Percentiles rank a stretch among this genome's conserved stretches.
Evolutionary conservation across 2,888 invertebrate species (phyloP).

Genomic region (Helobdella robusta): DNA sequence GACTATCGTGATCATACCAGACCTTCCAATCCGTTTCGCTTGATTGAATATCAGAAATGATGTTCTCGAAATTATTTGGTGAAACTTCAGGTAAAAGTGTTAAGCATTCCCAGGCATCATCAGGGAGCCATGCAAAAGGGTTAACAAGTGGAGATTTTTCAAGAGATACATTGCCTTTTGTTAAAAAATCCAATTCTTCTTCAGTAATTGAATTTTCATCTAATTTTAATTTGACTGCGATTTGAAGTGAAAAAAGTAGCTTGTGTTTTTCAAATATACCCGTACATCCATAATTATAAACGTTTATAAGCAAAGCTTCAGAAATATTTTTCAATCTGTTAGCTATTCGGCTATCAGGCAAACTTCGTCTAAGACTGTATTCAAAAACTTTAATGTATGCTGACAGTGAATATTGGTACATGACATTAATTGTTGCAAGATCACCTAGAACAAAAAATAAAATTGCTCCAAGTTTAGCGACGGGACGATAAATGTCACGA

Average conservation of each 20-base stretch:
- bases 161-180: constrained; percentile 66
- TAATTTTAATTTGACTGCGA: constrained; percentile 73
- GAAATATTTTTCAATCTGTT: constrained; percentile 72
- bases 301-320: constrained; percentile 71
- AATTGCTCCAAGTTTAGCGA: constrained; percentile 75
- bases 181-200: constrained; percentile 74
- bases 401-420: constrained; percentile 83
- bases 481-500: constrained; percentile 74
- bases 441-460: constrained; percentile 81
- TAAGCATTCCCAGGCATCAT: constrained; percentile 74
- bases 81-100: constrained; percentile 65
- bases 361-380: constrained; percentile 65
- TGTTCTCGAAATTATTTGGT: constrained; percentile 57
- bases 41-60: constrained; percentile 59
- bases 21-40: constrained; percentile 56
- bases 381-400: constrained; percentile 68
- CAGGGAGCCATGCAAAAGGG: constrained; percentile 65
- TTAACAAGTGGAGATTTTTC: constrained; percentile 63
- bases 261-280: constrained; percentile 86
- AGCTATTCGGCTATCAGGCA: constrained; percentile 66
- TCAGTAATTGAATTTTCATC: constrained; percentile 60
- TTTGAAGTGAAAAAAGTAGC: constrained; percentile 79
- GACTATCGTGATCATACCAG: constrained; percentile 79
- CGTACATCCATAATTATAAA: constrained; percentile 83
- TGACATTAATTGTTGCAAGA: constrained; percentile 74